phyloP scores from a whole-genome alignment of 23 tunicate species.

The Halocynthia roretzi region DNA sequence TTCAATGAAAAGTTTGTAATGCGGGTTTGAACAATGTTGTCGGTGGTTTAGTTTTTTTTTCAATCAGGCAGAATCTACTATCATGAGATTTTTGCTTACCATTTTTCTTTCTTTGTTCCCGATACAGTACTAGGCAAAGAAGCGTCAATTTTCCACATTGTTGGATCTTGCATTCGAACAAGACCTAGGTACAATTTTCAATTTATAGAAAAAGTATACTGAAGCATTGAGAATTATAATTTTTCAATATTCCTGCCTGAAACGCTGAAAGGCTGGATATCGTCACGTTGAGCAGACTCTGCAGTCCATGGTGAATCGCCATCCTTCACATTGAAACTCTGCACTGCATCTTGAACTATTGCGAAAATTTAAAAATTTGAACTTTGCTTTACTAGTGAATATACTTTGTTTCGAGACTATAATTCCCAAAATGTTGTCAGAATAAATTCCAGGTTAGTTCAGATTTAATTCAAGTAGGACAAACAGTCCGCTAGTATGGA shows the following conservation, averaged over 20 bases:
- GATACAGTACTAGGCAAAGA: slow-evolving; percentile 35
- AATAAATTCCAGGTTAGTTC: no score
- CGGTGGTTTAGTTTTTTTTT: not conserved
- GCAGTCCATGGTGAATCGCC: no score
- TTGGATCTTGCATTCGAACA: slow-evolving; percentile 9
- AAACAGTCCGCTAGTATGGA: no score
- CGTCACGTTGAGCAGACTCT: not conserved
- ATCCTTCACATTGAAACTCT: no score
- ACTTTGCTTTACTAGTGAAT: no score
- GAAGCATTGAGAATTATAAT: not conserved
- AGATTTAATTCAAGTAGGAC: no score
- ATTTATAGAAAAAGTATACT: not conserved
- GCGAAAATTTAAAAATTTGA: no score
- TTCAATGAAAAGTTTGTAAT: not conserved
- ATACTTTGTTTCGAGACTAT: no score
- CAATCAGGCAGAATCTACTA: not conserved
- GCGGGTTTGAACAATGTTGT: not conserved
- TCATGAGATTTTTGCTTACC: not conserved
- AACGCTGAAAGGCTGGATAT: slow-evolving; percentile 24
- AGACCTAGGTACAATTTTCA: not conserved
- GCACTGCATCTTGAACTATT: no score
- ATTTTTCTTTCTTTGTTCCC: slow-evolving; percentile 1
- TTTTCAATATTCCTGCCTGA: slow-evolving; percentile 12
- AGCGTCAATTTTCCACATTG: slow-evolving; percentile 41
- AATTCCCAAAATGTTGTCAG: no score